A percentile compares a stretch with the other conserved stretches of the same genome.
Evolutionary conservation across 2,113 vertebrate species (phyloP).

Genomic region (Lepisosteus oculatus): DNA sequence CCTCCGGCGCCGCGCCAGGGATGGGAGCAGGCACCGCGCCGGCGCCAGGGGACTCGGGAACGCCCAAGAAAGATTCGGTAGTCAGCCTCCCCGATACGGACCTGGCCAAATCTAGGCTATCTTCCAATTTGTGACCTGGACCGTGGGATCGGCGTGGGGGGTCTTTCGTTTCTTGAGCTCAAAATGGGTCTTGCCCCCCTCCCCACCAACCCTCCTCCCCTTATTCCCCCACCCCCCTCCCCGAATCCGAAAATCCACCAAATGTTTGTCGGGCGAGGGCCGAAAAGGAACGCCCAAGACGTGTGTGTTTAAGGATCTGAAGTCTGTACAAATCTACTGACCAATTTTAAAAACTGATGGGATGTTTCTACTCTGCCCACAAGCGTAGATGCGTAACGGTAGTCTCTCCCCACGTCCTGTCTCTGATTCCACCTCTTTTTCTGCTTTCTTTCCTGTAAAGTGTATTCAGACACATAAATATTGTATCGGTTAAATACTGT

Average conservation of each 20-base stretch:
- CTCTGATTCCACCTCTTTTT: constrained; percentile 50
- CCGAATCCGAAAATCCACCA: constrained; percentile 42
- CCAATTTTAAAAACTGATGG: constrained; percentile 17
- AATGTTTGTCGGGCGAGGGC: constrained; percentile 55
- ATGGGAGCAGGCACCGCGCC: constrained; percentile 42
- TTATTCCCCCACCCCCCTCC: constrained; percentile 5
- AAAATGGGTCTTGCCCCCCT: background rate
- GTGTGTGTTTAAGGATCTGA: constrained; percentile 37
- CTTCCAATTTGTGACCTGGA: constrained; percentile 94
- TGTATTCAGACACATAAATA: constrained; percentile 37
- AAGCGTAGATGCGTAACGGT: constrained; percentile 50
- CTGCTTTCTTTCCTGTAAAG: constrained; percentile 57
- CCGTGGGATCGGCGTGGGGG: constrained; percentile 29
- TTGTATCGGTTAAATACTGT: constrained; percentile 43
- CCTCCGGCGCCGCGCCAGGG: constrained; percentile 36
- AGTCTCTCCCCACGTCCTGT: constrained; percentile 56
- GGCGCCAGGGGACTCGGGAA: constrained; percentile 65
- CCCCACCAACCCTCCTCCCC: background rate
- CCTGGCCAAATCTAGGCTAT: constrained; percentile 81
- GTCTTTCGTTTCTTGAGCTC: constrained; percentile 17
- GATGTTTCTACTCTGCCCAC: constrained; percentile 56
- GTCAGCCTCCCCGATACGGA: constrained; percentile 78
- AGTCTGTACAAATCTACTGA: constrained; percentile 42
- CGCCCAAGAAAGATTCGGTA: constrained; percentile 72
- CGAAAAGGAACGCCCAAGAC: constrained; percentile 28